phyloP scores from a whole-genome alignment of 2,113 vertebrate genomes.

The Gadus chalcogrammus region DNA sequence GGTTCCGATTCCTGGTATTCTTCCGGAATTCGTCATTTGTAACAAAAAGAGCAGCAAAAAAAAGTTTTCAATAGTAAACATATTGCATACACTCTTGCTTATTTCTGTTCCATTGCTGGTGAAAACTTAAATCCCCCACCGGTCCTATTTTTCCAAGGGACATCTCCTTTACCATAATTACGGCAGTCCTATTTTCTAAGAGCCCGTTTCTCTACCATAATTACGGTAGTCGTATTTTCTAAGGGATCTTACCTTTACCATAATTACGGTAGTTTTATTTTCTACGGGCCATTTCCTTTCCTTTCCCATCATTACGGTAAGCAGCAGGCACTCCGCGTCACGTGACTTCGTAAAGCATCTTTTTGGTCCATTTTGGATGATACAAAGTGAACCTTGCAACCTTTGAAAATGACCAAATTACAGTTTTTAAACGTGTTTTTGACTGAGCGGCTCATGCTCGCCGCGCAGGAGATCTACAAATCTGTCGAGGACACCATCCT shows the following conservation, averaged over 20 bases:
- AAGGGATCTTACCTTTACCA: neutral
- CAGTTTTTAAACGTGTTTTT: conserved; percentile 71
- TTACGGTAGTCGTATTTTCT: conserved; percentile 12
- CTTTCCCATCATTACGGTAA: conserved; percentile 12
- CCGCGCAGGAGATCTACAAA: conserved; percentile 75
- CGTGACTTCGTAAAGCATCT: neutral
- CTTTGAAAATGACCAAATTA: conserved; percentile 69
- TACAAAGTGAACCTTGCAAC: conserved; percentile 19
- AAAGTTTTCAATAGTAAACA: too few relatives aligned
- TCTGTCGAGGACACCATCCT: conserved; percentile 72
- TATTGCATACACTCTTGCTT: too few relatives aligned
- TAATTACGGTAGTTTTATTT: conserved; percentile 5
- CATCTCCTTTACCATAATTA: neutral
- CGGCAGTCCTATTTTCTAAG: neutral
- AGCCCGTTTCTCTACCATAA: neutral
- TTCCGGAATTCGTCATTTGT: too few relatives aligned
- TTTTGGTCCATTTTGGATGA: conserved; percentile 63
- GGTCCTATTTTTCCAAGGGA: too few relatives aligned
- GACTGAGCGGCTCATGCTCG: conserved; percentile 73
- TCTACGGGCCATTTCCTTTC: too few relatives aligned
- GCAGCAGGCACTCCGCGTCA: conserved; percentile 6
- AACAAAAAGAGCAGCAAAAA: too few relatives aligned
- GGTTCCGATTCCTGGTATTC: too few relatives aligned
- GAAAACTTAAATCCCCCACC: too few relatives aligned
- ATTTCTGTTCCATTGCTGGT: too few relatives aligned